Percentiles rank a stretch among this genome's conserved stretches.
phyloP scores from a whole-genome alignment of 2,888 invertebrate species.

The Tetragnatha montana region DNA sequence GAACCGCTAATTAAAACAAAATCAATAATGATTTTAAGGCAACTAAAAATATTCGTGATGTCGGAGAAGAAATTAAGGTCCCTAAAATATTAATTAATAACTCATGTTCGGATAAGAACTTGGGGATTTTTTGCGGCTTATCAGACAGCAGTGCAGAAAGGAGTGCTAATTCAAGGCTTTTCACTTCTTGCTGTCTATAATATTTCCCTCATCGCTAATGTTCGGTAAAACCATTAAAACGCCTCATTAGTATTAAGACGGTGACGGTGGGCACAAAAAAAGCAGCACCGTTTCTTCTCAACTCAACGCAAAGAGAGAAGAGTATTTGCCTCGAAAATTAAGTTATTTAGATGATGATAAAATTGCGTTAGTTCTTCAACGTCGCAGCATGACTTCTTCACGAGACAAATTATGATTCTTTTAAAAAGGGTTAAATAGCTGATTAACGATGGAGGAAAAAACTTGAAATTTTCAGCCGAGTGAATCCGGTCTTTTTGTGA shows the following conservation, averaged over 20 bases:
- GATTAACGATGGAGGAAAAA: constrained; percentile 45
- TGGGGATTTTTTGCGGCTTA: not conserved
- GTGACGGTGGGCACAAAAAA: not conserved
- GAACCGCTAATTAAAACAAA: not conserved
- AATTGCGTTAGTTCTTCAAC: constrained; percentile 42
- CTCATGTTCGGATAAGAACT: not conserved
- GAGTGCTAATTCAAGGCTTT: not conserved
- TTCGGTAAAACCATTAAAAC: constrained; percentile 50
- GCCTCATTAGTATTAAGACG: constrained; percentile 14
- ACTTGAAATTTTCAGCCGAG: constrained; percentile 8
- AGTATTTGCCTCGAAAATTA: constrained; percentile 36
- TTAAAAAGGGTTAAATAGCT: constrained; percentile 64
- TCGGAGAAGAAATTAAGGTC: not conserved
- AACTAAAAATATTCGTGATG: not conserved
- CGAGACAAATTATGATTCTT: constrained; percentile 27
- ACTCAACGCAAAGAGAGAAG: not conserved
- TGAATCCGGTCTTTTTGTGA: constrained; percentile 42
- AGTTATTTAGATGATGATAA: constrained; percentile 48
- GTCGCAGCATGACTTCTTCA: constrained; percentile 27
- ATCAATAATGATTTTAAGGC: not conserved
- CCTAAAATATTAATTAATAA: not conserved
- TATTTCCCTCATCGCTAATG: constrained; percentile 20
- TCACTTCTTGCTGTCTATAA: constrained; percentile 9
- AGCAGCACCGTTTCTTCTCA: constrained; percentile 14
- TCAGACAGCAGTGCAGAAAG: not conserved